Conservation (phyloP, 2,113 vertebrate genomes). For the Panthera uncia region DNA sequence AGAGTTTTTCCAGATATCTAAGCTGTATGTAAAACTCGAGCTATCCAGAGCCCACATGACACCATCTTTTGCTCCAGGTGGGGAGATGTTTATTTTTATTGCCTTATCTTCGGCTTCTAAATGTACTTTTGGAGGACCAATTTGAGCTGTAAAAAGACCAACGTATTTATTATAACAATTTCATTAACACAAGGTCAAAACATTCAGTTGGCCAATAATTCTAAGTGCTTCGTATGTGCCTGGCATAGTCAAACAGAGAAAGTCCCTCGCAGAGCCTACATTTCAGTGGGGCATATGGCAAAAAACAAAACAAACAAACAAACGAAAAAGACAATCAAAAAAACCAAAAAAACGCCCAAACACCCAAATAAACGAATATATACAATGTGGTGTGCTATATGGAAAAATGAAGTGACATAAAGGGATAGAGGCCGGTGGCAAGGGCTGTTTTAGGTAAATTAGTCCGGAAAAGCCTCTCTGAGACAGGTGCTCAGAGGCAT, state of each 20-base stretch:
- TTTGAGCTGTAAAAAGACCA: conserved; percentile 77
- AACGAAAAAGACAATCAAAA: too few species aligned
- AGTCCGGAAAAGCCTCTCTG: not conserved
- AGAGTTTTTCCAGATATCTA: conserved; percentile 81
- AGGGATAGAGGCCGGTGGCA: fast-evolving
- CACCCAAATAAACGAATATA: not conserved
- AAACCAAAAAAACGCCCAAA: too few species aligned
- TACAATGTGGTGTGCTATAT: fast-evolving
- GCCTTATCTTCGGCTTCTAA: conserved; percentile 79
- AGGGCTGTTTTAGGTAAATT: not conserved
- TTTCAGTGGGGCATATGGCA: not conserved
- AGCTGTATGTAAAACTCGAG: conserved; percentile 43
- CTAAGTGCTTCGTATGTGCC: not conserved
- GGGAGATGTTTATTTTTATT: conserved; percentile 73
- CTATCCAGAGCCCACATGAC: conserved; percentile 67
- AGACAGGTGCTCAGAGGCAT: not conserved
- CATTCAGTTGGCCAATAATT: not conserved
- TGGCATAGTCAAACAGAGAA: not conserved
- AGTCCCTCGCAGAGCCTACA: not conserved
- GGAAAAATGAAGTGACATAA: not conserved
- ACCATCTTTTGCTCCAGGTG: conserved; percentile 67
- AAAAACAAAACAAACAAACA: too few species aligned
- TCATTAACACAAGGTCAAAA: not conserved
- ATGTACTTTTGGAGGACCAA: conserved; percentile 81
- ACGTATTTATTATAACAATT: not conserved